These are phyloP conservation scores for Andrena praecox DNA, from an alignment of 2,888 invertebrate genomes.

Conservation along the genomic window DNA sequence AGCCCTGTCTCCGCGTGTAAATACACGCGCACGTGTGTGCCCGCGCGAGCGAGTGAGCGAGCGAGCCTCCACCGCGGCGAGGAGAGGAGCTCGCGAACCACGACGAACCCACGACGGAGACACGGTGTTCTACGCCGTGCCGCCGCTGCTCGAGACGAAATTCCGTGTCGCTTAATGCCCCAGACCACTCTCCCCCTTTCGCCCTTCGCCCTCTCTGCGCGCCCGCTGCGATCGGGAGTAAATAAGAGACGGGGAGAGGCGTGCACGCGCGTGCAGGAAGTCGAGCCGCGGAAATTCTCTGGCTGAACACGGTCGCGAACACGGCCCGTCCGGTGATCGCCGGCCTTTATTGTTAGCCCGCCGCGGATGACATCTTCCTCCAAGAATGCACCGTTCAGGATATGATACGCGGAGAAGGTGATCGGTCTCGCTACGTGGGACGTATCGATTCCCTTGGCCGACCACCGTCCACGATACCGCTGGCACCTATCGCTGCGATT, in stretches of 20 bases:
- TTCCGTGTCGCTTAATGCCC: slow-evolving; percentile 44
- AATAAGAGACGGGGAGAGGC: slow-evolving; percentile 27
- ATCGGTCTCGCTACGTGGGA: slow-evolving; percentile 57
- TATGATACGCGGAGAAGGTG: slow-evolving; percentile 58
- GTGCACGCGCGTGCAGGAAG: slow-evolving; percentile 72
- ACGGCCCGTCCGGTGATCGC: slow-evolving; percentile 11
- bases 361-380: slow-evolving; percentile 61
- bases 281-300: slow-evolving; percentile 22
- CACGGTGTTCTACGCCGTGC: not conserved
- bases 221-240: slow-evolving; percentile 60
- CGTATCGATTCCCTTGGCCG: slow-evolving; percentile 47
- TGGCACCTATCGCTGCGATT: too few species aligned
- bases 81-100: slow-evolving; percentile 57
- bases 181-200: slow-evolving; percentile 10
- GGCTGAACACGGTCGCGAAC: not conserved
- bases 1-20: slow-evolving; percentile 82
- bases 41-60: slow-evolving; percentile 1
- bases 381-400: slow-evolving; percentile 62
- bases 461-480: not conserved
- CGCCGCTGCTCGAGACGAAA: slow-evolving; percentile 49
- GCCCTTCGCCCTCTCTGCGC: not conserved
- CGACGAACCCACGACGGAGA: not conserved
- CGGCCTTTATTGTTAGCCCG: slow-evolving; percentile 56
- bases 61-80: slow-evolving; percentile 33
- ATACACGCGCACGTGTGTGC: slow-evolving; percentile 40